phyloP scores from a whole-genome alignment of 2,797 vertebrate species.

The Macroramphosus scolopax region DNA sequence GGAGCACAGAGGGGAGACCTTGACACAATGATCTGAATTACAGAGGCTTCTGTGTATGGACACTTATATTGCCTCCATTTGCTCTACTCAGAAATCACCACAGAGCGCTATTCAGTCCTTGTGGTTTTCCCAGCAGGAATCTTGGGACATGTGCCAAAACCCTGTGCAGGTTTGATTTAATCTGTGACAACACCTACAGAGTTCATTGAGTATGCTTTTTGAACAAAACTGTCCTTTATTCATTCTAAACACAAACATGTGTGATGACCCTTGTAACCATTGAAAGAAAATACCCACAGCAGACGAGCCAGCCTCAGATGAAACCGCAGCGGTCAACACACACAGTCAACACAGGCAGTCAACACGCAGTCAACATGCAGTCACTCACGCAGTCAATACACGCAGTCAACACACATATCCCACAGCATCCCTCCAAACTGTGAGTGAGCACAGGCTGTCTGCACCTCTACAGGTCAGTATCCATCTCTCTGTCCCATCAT shows the following conservation, averaged over 20 bases:
- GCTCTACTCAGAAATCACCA: conserved; percentile 45
- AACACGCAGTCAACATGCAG: conserved; percentile 6
- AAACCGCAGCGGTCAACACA: conserved; percentile 39
- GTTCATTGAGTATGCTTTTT: conserved; percentile 12
- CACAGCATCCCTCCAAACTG: conserved; percentile 33
- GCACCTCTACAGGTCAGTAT: conserved; percentile 51
- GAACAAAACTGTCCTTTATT: conserved; percentile 21
- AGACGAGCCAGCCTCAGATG: conserved; percentile 46
- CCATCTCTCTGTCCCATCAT: conserved; percentile 42
- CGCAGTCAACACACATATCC: conserved; percentile 22
- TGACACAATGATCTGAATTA: conserved; percentile 66
- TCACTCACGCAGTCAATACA: conserved; percentile 7
- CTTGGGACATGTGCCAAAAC: conserved; percentile 36
- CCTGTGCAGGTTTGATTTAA: conserved; percentile 10
- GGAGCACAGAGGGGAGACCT: conserved; percentile 56
- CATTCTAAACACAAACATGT: conserved; percentile 30
- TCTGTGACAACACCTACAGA: conserved; percentile 15
- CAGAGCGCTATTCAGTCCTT: conserved; percentile 40
- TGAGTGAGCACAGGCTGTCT: conserved; percentile 33
- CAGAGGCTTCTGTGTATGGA: conserved; percentile 55
- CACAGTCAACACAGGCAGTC: conserved; percentile 21
- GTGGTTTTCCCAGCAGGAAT: conserved; percentile 62
- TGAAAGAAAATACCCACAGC: conserved; percentile 15
- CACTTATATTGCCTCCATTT: conserved; percentile 52
- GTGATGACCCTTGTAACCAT: conserved; percentile 16